A percentile compares a stretch with the other conserved stretches of the same genome.
Conservation (phyloP, 2,797 vertebrate genomes). For the Spinus pinus region DNA sequence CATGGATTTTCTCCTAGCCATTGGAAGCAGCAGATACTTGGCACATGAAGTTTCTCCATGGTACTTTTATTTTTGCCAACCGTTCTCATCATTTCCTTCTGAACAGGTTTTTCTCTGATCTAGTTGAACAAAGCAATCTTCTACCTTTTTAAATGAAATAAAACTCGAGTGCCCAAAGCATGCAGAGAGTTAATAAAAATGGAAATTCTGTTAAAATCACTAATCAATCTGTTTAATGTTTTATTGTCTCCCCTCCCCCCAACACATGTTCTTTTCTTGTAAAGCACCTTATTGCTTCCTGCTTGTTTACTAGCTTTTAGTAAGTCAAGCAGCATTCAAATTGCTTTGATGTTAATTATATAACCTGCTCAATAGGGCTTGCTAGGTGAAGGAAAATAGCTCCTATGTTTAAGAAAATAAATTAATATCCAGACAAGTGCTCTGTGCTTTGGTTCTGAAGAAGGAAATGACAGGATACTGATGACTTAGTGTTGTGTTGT, state of each 20-base stretch:
- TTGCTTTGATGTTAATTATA: slow-evolving; percentile 66
- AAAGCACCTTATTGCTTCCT: slow-evolving; percentile 47
- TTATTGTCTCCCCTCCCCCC: slow-evolving; percentile 6
- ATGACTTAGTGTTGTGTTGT: background rate
- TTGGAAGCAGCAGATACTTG: background rate
- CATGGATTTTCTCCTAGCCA: background rate
- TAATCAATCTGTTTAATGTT: slow-evolving; percentile 29
- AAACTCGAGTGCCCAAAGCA: background rate
- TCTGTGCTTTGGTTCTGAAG: background rate
- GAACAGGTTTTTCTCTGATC: background rate
- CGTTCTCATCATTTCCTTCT: background rate
- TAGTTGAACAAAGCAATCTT: background rate
- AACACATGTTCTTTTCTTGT: slow-evolving; percentile 45
- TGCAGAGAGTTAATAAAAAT: slow-evolving; percentile 18
- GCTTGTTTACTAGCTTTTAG: slow-evolving; percentile 43
- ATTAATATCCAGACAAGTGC: background rate
- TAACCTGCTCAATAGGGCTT: slow-evolving; percentile 35
- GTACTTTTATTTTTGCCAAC: background rate
- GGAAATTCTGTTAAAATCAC: slow-evolving; percentile 22
- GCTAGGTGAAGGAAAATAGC: slow-evolving; percentile 35
- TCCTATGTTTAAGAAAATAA: slow-evolving; percentile 39
- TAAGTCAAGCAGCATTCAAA: slow-evolving; percentile 52
- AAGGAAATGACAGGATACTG: background rate
- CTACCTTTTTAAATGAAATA: background rate
- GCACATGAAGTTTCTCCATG: background rate